These are phyloP conservation scores for Aphaenogaster floridana DNA, from an alignment of 1,140 invertebrate species.

Conservation along the genomic window DNA sequence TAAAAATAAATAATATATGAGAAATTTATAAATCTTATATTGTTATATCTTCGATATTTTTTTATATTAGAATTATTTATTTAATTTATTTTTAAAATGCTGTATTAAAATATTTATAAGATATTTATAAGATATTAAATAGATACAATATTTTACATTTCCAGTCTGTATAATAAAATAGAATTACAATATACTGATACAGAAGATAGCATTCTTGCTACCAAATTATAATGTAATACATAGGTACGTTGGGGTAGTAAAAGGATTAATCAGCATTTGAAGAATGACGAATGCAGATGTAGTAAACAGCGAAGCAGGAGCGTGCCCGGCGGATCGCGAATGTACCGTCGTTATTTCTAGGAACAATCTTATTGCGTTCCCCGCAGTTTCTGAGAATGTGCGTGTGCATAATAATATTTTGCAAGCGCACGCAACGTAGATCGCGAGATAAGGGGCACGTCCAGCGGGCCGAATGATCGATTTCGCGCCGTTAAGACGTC, in stretches of 20 bases:
- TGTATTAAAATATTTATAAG: too few species aligned
- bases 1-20: too few species aligned
- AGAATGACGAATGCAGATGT: neutral
- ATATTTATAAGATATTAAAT: neutral
- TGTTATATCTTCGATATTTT: too few species aligned
- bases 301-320: neutral
- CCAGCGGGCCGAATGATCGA: constrained; percentile 44
- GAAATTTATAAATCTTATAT: too few species aligned
- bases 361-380: constrained; percentile 14
- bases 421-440: constrained; percentile 47
- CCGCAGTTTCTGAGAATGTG: constrained; percentile 46
- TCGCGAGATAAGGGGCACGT: constrained; percentile 38
- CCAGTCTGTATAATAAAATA: neutral
- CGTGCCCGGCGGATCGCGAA: neutral
- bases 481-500: constrained; percentile 42
- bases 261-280: constrained; percentile 2
- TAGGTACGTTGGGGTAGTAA: neutral
- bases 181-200: neutral
- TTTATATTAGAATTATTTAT: too few species aligned
- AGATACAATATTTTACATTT: neutral
- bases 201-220: neutral
- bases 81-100: too few species aligned
- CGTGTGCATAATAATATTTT: constrained; percentile 55
- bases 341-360: constrained; percentile 26
- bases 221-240: neutral